Base-by-base conservation (phyloP, 2,888 invertebrate species). In the Dryadula phaetusa region DNA sequence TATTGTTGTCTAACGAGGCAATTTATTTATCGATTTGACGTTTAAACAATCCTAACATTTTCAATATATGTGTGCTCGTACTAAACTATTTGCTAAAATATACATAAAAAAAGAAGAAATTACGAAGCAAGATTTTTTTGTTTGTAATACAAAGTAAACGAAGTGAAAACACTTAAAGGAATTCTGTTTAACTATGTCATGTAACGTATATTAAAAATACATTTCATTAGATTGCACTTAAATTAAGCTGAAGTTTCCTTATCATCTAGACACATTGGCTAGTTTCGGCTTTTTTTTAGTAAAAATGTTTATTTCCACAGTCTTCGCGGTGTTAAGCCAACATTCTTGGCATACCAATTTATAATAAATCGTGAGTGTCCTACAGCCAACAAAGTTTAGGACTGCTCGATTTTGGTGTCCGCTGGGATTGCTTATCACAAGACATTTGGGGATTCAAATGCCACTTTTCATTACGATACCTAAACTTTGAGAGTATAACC, bases 1-100 rank as follows among this genome's bases (percentile, higher is more conserved):
- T 70, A 69, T 70, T 71, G 69, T 71, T 64, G 67, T 65, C 61
- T 67, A 62, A 64, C 40, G 47, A 64, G 42, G 42, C 60, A 62
- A 71, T 71, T 73, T 72, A 67, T 70, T 66, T 66, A 73, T 67
- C 46, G 60, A 62, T 44, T 32, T 2, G 0, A 7, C 25, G 25
- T 22, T 8, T 1, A 22, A 47, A 47, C 20, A 22, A 3, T 46
- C 22, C 20, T 12, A 10, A 46, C 4, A 10, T 46, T 10, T 20
- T 3, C 44, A 8, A 18, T 20, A 10, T 46, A n/a, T 3, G 4
- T 3, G 8, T 7, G 8, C 4, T 34, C 1, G 32, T 34, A n/a
- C n/a, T n/a, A n/a, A n/a, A n/a, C n/a, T n/a, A n/a, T n/a, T n/a
- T n/a, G n/a, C n/a, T n/a, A n/a, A n/a, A n/a, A n/a, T n/a, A n/a